Conservation (phyloP, 2,113 vertebrate species). For the Ciconia maguari region DNA sequence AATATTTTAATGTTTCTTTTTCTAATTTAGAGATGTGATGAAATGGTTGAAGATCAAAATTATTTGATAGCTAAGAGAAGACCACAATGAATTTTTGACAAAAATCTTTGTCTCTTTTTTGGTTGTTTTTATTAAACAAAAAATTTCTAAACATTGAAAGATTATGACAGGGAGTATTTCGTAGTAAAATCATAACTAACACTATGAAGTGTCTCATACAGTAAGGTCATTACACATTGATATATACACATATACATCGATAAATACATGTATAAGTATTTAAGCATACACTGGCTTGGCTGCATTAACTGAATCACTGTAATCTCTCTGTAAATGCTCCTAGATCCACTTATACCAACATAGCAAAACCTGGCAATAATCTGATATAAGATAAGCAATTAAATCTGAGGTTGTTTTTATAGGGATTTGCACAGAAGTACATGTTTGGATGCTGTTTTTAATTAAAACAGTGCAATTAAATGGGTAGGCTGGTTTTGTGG, state of each 20-base stretch:
- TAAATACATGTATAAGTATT: not conserved
- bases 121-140: not conserved
- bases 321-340: not conserved
- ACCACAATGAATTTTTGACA: not conserved
- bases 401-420: not conserved
- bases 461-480: not conserved
- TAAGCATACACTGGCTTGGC: not conserved
- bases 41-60: not conserved
- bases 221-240: not conserved
- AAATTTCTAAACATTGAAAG: not conserved
- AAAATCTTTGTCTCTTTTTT: not conserved
- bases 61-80: not conserved
- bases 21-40: not conserved
- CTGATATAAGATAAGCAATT: not conserved
- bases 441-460: not conserved
- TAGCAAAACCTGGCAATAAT: conserved; percentile 12
- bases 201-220: not conserved
- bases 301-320: not conserved
- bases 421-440: not conserved
- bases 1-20: not conserved
- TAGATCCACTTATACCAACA: not conserved
- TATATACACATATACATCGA: not conserved
- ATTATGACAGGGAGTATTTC: not conserved
- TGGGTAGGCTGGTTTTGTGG: fast-evolving
- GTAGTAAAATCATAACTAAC: not conserved